Base-by-base conservation (phyloP, 2,797 vertebrate genomes). In the Aplochiton taeniatus region DNA sequence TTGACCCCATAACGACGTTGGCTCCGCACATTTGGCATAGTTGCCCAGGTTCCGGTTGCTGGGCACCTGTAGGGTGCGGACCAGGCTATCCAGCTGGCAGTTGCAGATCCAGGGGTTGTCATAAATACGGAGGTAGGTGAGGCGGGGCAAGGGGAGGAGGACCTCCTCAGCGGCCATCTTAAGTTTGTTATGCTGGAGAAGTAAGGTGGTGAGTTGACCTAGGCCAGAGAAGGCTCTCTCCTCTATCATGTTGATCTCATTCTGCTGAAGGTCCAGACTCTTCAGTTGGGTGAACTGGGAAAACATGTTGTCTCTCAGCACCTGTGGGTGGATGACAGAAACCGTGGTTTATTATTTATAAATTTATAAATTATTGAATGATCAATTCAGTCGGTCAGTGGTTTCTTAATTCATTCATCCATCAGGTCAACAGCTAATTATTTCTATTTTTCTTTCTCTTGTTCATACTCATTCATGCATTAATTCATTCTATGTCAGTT, bases 261-360 rank as follows among this genome's bases (percentile, higher is more conserved):
- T 99, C 83, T 97, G 96, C 77, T 98, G 97, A 64, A 99, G 93
- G 88, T 99, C 98, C 77, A 99, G 81, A 71, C 93, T 98, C 79
- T 92, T 94, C 70, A 99, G 81, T 82, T 81, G 90, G 53, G 81
- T 91, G 78, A 96, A 98, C 81, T 89, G 91, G 55, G 94, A 92
- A 86, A 99, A 99, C 89, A 94, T 95, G 73, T 93, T 94, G 77
- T 94, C 91, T 80, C 93, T 93, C 79, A 99, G 47, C 68, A 94
- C 90, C 70, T 93, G 90, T 65, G 63, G 9, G 0, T 11, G 44
- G 4, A 20, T 63, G 10, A 0, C 9, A 19, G 11, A 16, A 16
- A 82, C 0, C n/a, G 0, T 0, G 44, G 52, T 4, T 61, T n/a
- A 50, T 54, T 54, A 9, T 8, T 52, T 9, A 8, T 17, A 4